A percentile compares a stretch with the other conserved stretches of the same genome.
phyloP scores from a whole-genome alignment of 2,888 invertebrate species.

The Gortyna flavago region DNA sequence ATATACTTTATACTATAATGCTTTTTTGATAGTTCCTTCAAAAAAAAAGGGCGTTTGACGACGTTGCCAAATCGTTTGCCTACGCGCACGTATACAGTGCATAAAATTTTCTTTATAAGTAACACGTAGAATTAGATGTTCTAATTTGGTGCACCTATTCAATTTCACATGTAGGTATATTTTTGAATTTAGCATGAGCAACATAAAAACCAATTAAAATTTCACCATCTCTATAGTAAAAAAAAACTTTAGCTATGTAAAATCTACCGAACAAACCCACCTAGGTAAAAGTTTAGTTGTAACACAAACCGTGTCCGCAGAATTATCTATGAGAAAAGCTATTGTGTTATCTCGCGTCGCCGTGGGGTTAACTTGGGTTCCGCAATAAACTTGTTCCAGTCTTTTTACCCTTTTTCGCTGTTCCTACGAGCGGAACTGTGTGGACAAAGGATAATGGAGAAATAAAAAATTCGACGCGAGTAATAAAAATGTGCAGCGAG shows the following conservation, averaged over 20 bases:
- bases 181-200: background rate
- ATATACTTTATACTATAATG: too few species aligned
- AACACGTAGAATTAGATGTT: too few species aligned
- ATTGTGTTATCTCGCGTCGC: constrained; percentile 48
- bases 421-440: constrained; percentile 33
- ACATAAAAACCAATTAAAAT: background rate
- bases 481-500: constrained; percentile 43
- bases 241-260: background rate
- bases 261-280: background rate
- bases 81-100: too few species aligned
- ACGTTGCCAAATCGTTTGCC: too few species aligned
- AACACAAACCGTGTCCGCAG: constrained; percentile 11
- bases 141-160: too few species aligned
- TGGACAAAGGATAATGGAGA: constrained; percentile 54
- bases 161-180: too few species aligned
- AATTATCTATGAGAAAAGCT: constrained; percentile 42
- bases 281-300: constrained; percentile 26
- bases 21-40: too few species aligned
- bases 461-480: constrained; percentile 33
- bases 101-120: too few species aligned
- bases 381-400: constrained; percentile 51
- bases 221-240: background rate
- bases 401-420: constrained; percentile 30
- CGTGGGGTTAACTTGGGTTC: constrained; percentile 44
- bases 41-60: too few species aligned